These are phyloP conservation scores for Plodia interpunctella DNA, from an alignment of 1,140 invertebrate species.

Conservation along the genomic window DNA sequence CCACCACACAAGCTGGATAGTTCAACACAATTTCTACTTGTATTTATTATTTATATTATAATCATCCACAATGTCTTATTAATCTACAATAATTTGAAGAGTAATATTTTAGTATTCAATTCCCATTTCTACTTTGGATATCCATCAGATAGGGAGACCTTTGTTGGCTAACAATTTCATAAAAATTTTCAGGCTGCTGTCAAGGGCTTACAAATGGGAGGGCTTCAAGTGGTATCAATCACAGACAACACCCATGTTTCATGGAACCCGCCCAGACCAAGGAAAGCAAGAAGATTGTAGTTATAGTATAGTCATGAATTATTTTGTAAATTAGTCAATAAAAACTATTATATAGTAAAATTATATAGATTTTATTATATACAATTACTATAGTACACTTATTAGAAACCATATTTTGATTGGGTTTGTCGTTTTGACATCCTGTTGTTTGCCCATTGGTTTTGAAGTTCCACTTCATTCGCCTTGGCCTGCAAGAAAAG, in stretches of 20 bases:
- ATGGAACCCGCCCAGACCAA: conserved; percentile 85
- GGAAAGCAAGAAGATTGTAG: conserved; percentile 83
- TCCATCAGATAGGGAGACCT: no score
- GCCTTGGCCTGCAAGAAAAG: conserved; percentile 88
- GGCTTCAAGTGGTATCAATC: conserved; percentile 92
- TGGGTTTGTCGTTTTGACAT: conserved; percentile 90
- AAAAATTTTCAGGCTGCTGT: conserved; percentile 85
- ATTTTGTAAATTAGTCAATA: conserved; percentile 7
- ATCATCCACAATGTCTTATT: no score
- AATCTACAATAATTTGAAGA: no score
- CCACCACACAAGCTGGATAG: no score
- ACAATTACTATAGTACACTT: neutral
- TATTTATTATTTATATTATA: no score
- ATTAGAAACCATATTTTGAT: conserved; percentile 91
- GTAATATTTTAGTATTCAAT: no score
- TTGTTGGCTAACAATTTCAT: no score
- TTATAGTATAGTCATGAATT: conserved; percentile 16
- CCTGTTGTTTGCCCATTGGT: conserved; percentile 94
- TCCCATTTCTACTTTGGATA: no score
- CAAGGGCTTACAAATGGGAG: conserved; percentile 94
- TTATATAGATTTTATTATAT: neutral
- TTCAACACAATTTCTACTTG: no score
- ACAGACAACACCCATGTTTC: conserved; percentile 92
- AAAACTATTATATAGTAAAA: conserved; percentile 6
- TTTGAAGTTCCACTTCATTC: conserved; percentile 94